Conservation (phyloP, 2,888 invertebrate species). For the Thymelicus acteon region DNA sequence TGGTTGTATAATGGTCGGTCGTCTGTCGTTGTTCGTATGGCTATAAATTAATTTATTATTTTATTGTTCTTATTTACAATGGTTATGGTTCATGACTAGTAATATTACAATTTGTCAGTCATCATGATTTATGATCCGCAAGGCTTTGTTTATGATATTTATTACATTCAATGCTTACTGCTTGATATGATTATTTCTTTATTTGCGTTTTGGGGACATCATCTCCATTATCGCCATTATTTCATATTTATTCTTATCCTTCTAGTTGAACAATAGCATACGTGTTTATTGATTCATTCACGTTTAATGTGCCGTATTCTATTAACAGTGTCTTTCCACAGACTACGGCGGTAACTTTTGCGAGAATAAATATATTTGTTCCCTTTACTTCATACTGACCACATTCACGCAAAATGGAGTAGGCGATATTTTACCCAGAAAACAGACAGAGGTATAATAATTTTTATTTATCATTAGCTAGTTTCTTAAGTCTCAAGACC, state of each 20-base stretch:
- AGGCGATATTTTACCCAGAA: slow-evolving; percentile 69
- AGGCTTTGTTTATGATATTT: too few relatives aligned
- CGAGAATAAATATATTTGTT: slow-evolving; percentile 61
- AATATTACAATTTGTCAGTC: too few relatives aligned
- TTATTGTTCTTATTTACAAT: too few relatives aligned
- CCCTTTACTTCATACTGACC: slow-evolving; percentile 68
- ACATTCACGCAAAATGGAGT: slow-evolving; percentile 72
- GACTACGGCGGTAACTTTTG: slow-evolving; percentile 57
- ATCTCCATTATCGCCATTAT: not conserved
- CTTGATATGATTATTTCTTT: not conserved
- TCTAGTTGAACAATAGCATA: not conserved
- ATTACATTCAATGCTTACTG: too few relatives aligned
- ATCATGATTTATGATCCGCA: too few relatives aligned
- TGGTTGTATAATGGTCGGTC: slow-evolving; percentile 60
- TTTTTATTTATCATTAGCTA: not conserved
- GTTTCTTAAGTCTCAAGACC: not conserved
- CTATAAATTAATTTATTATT: too few relatives aligned
- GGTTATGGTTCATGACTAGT: too few relatives aligned
- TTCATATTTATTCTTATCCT: not conserved
- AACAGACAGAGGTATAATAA: slow-evolving; percentile 57
- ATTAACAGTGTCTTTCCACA: slow-evolving; percentile 38
- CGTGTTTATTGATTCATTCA: not conserved
- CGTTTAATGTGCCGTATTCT: not conserved
- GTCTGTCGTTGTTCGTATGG: not conserved
- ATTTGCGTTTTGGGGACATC: not conserved